Evolutionary conservation across 2,888 invertebrate genomes (phyloP).

Genomic region (Megalurothrips usitatus): DNA sequence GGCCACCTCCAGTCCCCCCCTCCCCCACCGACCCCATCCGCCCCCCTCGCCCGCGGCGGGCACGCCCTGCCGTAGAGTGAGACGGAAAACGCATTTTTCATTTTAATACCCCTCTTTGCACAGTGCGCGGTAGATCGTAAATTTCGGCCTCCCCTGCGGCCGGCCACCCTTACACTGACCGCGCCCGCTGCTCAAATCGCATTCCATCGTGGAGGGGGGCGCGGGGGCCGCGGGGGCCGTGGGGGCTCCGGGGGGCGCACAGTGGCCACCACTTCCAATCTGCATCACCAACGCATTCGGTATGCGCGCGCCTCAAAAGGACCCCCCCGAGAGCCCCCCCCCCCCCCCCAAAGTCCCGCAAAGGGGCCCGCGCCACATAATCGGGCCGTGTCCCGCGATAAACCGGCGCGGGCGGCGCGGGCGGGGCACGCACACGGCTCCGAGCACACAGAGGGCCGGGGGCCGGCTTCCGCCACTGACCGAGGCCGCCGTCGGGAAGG

Average conservation of each 20-base stretch:
- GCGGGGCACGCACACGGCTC: background rate
- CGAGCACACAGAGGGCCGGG: no score
- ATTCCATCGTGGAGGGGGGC: background rate
- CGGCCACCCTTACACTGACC: background rate
- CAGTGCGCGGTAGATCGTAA: background rate
- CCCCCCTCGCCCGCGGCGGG: background rate
- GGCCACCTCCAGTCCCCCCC: no score
- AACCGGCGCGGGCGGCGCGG: background rate
- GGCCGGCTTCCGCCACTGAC: no score
- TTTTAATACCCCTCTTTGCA: background rate
- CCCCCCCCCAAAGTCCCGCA: background rate
- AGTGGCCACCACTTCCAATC: background rate
- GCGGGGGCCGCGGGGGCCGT: no score
- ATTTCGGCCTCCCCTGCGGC: background rate
- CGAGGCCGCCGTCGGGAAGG: no score
- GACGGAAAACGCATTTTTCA: constrained; percentile 10
- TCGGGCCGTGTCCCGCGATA: background rate
- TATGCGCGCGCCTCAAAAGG: background rate
- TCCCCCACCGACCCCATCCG: no score
- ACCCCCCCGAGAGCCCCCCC: no score
- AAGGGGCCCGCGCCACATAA: constrained; percentile 1
- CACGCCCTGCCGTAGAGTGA: background rate
- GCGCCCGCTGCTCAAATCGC: background rate
- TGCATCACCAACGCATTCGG: constrained; percentile 1
- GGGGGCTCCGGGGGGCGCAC: no score